phyloP scores from a whole-genome alignment of 2,113 vertebrate genomes.

The Gallinago undulata region DNA sequence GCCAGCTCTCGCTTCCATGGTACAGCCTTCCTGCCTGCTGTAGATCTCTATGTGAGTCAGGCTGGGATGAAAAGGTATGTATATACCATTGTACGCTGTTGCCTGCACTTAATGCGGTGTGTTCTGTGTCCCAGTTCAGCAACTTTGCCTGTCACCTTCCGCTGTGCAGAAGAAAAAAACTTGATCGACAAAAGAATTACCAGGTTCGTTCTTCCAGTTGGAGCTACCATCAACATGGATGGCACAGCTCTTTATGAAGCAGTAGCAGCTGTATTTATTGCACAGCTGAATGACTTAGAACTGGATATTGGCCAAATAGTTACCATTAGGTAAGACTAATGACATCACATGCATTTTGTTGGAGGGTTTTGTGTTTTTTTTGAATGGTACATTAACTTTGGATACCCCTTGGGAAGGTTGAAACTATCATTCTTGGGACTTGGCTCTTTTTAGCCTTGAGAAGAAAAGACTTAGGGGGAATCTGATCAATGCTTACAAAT shows the following conservation, averaged over 20 bases:
- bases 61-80: neutral
- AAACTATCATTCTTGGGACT: neutral
- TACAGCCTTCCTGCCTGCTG: neutral
- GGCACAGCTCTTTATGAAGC: constrained; percentile 97
- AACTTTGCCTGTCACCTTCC: constrained; percentile 96
- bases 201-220: constrained; percentile 93
- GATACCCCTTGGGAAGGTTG: neutral
- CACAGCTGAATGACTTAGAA: constrained; percentile 88
- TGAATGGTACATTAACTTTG: neutral
- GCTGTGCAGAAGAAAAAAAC: constrained; percentile 95
- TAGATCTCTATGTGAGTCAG: neutral
- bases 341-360: neutral
- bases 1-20: neutral
- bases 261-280: constrained; percentile 95
- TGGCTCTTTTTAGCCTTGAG: no score
- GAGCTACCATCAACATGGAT: constrained; percentile 99
- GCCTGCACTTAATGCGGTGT: neutral
- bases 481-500: no score
- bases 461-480: no score
- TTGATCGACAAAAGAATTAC: constrained; percentile 93
- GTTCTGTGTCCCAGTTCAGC: constrained; percentile 82
- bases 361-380: neutral
- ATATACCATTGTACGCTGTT: neutral
- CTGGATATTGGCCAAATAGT: constrained; percentile 90
- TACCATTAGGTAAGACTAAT: constrained; percentile 87